Evolutionary conservation across 2,797 vertebrate species (phyloP).

Genomic region (Ictinia mississippiensis): DNA sequence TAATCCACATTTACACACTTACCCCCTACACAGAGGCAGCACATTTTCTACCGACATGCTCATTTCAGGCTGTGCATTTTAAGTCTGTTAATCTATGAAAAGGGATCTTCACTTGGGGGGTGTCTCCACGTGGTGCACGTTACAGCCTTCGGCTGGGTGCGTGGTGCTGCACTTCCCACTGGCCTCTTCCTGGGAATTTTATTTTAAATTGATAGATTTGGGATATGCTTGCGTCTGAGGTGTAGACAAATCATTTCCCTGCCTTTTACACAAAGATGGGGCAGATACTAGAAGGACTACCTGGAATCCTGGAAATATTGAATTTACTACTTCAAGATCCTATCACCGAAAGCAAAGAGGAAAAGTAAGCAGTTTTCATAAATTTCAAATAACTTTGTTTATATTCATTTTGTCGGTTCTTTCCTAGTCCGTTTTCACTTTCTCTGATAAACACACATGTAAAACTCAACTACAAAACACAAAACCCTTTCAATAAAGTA

Average conservation of each 20-base stretch:
- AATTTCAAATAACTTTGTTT: background rate
- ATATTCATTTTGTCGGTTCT: background rate
- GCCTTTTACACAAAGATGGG: background rate
- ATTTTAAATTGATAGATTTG: background rate
- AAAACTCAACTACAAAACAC: background rate
- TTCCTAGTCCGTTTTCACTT: background rate
- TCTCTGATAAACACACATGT: background rate
- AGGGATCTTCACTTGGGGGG: background rate
- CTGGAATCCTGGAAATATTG: background rate
- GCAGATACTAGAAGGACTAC: background rate
- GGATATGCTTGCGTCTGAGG: background rate
- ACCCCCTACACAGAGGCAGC: background rate
- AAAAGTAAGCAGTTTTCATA: background rate
- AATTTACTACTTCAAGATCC: background rate
- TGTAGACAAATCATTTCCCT: background rate
- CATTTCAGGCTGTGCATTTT: background rate
- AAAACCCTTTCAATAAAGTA: background rate
- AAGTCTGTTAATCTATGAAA: background rate
- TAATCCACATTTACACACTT: background rate
- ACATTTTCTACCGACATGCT: background rate
- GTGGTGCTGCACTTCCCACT: background rate
- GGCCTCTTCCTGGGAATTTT: background rate
- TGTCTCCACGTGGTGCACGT: background rate
- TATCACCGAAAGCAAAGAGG: background rate
- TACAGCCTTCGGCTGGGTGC: background rate